Evolutionary conservation across 2,113 vertebrate genomes (phyloP), one percentile per base, ranked within the genome.

Genomic region (Lycocorax pyrrhopterus): DNA sequence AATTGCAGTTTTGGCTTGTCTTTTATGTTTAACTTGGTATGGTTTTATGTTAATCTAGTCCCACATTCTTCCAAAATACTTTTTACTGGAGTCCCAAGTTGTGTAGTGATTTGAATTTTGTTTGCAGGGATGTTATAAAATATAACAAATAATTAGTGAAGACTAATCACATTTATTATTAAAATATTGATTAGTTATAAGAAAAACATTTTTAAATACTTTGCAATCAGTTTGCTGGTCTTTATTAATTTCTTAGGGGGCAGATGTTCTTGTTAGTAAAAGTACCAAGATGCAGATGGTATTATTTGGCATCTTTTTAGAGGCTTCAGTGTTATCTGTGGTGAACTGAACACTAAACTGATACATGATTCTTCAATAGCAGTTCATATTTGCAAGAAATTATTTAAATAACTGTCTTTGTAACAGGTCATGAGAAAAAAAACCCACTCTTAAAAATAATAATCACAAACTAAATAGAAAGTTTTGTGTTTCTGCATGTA

Each of bases 241-340:
- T 94, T 72, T 74, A 71, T 81, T 25, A 1, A 56, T 90, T 96
- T 80, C 56, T 69, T 77, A 76, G 27, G 78, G 52, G 94, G 56
- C 77, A 96, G 73, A 96, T 94, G 89, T 94, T 92, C 60, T 11
- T 82, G 59, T 80, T 94, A 74, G 78, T 92, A 64, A 83, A 93
- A 91, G 85, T 83, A 94, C 19, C 21, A 73, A 72, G 87, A 79
- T 95, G 64, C 91, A 96, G 82, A 94, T 95, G 92, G 80, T 72
- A 60, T 89, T 91, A 89, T 73, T 85, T 88, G 93, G 89, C 94
- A 79, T 81, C 47, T 62, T 91, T 92, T 80, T 94, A 87, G 81
- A 79, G 53, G 8, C 49, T 89, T 92, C 56, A 35, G 52, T 94
- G 10, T 79, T 90, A 33, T 49, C 33, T 80, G 30, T 84, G 53